Evolutionary conservation across 2,113 vertebrate species (phyloP).

Genomic region (Zeus faber): DNA sequence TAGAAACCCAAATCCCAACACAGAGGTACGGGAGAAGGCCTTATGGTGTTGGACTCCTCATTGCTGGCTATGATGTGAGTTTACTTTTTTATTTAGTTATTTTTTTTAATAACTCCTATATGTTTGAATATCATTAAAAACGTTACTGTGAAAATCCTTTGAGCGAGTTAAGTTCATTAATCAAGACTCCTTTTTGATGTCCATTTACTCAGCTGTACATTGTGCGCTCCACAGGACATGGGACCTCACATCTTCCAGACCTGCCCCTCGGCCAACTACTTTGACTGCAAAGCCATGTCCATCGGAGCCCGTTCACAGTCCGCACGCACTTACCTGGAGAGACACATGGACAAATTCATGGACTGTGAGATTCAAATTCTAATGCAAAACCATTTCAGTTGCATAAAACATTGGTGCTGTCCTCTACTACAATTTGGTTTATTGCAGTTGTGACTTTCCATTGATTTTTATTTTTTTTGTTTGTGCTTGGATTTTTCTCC

Average conservation of each 20-base stretch:
- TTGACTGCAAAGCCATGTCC: conserved; percentile 98
- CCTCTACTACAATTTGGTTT: no score
- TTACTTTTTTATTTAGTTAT: not conserved
- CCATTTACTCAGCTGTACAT: no score
- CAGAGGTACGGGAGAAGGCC: conserved; percentile 94
- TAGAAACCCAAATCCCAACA: conserved; percentile 97
- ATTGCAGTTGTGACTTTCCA: no score
- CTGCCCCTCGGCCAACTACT: conserved; percentile 97
- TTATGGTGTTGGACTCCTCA: conserved; percentile 94
- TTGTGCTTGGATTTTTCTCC: no score
- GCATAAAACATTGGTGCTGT: not conserved
- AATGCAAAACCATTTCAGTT: not conserved
- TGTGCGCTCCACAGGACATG: conserved; percentile 94
- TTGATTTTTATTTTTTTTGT: no score
- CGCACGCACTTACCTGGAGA: conserved; percentile 95
- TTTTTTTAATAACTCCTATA: not conserved
- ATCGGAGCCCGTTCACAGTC: conserved; percentile 96
- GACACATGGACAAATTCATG: conserved; percentile 87
- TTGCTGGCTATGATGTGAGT: conserved; percentile 96
- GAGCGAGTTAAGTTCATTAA: no score
- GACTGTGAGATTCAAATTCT: conserved; percentile 81
- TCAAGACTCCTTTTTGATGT: not conserved
- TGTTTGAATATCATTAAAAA: no score
- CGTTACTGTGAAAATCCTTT: no score
- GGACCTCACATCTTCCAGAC: conserved; percentile 98